These are phyloP conservation scores for Agriotes lineatus DNA, from an alignment of 2,888 invertebrate species.

Conservation along the genomic window DNA sequence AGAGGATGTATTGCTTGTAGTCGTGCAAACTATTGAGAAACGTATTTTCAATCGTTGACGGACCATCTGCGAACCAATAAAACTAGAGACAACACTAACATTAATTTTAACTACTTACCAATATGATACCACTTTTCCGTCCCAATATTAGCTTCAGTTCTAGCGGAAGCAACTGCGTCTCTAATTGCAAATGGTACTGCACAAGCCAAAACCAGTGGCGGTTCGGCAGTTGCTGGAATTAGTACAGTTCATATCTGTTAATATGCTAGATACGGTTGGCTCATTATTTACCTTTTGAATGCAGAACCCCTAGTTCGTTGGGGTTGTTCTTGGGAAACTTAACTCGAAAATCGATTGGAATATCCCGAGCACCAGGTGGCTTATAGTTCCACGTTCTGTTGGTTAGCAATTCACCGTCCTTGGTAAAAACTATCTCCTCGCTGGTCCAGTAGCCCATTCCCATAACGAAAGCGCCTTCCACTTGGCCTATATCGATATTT, in stretches of 20 bases:
- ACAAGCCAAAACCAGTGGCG: constrained; percentile 70
- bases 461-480: constrained; percentile 76
- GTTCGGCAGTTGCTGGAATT: constrained; percentile 73
- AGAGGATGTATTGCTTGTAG: constrained; percentile 41
- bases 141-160: constrained; percentile 51
- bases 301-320: constrained; percentile 76
- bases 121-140: constrained; percentile 54
- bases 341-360: constrained; percentile 81
- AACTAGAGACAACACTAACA: not conserved
- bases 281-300: constrained; percentile 84
- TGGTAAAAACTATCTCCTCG: constrained; percentile 77
- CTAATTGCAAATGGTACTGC: constrained; percentile 63
- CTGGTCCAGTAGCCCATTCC: constrained; percentile 79
- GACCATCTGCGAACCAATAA: constrained; percentile 41
- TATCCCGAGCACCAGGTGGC: constrained; percentile 80
- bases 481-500: constrained; percentile 80
- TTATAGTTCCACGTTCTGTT: constrained; percentile 86
- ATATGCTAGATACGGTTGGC: no score
- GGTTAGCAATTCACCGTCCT: constrained; percentile 77
- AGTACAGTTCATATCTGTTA: no score
- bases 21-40: constrained; percentile 38
- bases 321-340: constrained; percentile 74
- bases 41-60: constrained; percentile 40
- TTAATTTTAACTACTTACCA: constrained; percentile 49
- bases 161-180: constrained; percentile 55